Conservation (phyloP, 1,140 invertebrate genomes). For the Muscidifurax raptorellus region DNA sequence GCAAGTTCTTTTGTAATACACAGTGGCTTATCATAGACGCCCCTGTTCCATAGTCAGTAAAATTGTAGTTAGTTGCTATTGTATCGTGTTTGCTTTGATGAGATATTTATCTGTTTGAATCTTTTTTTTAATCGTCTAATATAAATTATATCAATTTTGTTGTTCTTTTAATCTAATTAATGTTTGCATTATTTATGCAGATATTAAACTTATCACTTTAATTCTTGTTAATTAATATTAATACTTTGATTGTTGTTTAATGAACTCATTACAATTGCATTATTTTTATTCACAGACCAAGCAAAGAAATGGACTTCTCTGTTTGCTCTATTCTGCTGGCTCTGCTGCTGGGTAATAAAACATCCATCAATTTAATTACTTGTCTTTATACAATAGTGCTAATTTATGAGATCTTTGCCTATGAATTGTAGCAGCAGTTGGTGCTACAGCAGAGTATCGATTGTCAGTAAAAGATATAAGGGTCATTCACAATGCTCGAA, state of each 20-base stretch:
- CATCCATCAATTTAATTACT: constrained; percentile 25
- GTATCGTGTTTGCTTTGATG: no score
- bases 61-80: no score
- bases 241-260: no score
- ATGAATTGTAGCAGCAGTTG: constrained; percentile 55
- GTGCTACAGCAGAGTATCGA: constrained; percentile 55
- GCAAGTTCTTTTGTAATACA: not conserved
- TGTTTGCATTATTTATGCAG: not conserved
- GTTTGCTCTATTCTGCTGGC: not conserved
- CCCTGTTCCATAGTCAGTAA: no score
- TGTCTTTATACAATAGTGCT: not conserved
- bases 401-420: constrained; percentile 12
- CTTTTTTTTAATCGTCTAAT: no score
- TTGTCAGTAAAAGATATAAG: constrained; percentile 71
- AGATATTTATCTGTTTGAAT: no score
- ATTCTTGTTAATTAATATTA: no score
- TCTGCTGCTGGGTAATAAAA: constrained; percentile 28
- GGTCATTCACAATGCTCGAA: constrained; percentile 63
- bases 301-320: not conserved
- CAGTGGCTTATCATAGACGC: not conserved
- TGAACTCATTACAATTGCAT: not conserved
- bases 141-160: no score
- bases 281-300: constrained; percentile 2
- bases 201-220: not conserved
- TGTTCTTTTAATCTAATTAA: no score